Percentiles rank a stretch among this genome's conserved stretches.
Conservation (phyloP, 2,888 invertebrate genomes). For the Aporophyla lueneburgensis region DNA sequence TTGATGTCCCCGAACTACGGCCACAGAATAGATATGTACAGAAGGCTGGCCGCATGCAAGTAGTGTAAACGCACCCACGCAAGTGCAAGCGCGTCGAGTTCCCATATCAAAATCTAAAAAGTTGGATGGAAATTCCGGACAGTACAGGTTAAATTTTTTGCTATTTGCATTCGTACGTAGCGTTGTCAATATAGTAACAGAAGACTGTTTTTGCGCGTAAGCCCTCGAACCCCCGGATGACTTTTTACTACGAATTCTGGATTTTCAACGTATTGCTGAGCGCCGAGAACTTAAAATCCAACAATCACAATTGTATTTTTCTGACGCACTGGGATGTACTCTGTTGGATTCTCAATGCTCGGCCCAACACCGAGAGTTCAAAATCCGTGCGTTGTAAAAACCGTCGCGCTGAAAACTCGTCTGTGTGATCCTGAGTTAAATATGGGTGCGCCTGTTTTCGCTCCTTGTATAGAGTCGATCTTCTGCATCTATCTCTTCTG, state of each 20-base stretch:
- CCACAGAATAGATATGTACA: neutral
- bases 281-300: too few relatives aligned
- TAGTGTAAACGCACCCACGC: neutral
- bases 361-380: neutral
- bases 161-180: neutral
- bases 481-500: neutral
- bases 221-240: neutral
- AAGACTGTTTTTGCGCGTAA: neutral
- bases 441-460: neutral
- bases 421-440: neutral
- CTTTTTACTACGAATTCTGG: too few relatives aligned
- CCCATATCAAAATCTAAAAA: neutral
- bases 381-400: neutral
- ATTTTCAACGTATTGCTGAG: neutral
- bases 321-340: too few relatives aligned
- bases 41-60: neutral
- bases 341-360: neutral
- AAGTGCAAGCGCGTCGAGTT: neutral
- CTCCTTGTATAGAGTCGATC: neutral
- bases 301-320: too few relatives aligned
- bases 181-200: neutral
- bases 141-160: neutral
- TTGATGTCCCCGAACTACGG: slow-evolving; percentile 54
- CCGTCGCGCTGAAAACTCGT: too few relatives aligned
- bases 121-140: neutral